Conservation (phyloP, 2,797 vertebrate genomes). For the Varecia variegata region DNA sequence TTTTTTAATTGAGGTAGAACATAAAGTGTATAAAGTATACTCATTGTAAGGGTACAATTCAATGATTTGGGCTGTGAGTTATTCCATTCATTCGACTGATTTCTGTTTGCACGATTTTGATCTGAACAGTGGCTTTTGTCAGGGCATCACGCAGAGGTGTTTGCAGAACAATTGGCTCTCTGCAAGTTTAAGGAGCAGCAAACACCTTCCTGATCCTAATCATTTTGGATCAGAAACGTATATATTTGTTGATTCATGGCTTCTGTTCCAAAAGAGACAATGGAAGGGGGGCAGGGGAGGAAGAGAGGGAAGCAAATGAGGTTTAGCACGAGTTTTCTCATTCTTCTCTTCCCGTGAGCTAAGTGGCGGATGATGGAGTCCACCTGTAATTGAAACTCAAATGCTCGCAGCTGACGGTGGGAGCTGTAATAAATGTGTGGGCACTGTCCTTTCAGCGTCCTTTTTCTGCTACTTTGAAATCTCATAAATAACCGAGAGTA, state of each 20-base stretch:
- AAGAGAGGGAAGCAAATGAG: background rate
- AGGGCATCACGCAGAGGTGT: fast-evolving
- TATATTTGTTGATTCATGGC: fast-evolving
- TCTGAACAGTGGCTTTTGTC: background rate
- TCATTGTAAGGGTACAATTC: background rate
- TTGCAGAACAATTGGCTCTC: background rate
- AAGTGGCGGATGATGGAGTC: background rate
- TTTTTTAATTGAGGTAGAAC: background rate
- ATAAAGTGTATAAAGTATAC: background rate
- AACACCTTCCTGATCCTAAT: background rate
- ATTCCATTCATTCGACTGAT: background rate
- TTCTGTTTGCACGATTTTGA: background rate
- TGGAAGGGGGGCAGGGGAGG: fast-evolving
- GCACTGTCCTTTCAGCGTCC: conserved; percentile 40
- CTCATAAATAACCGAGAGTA: conserved; percentile 62
- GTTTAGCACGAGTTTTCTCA: background rate
- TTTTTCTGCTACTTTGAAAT: conserved; percentile 58
- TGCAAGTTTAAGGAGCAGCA: background rate
- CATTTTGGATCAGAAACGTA: background rate
- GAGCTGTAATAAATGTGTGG: background rate
- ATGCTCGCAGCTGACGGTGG: background rate
- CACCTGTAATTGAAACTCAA: conserved; percentile 16
- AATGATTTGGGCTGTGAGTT: background rate
- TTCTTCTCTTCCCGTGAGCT: background rate
- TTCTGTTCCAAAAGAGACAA: background rate